Evolutionary conservation across 2,113 vertebrate species (phyloP), one percentile per base, ranked within the genome.

Genomic region (Cyprinodon tularosa): DNA sequence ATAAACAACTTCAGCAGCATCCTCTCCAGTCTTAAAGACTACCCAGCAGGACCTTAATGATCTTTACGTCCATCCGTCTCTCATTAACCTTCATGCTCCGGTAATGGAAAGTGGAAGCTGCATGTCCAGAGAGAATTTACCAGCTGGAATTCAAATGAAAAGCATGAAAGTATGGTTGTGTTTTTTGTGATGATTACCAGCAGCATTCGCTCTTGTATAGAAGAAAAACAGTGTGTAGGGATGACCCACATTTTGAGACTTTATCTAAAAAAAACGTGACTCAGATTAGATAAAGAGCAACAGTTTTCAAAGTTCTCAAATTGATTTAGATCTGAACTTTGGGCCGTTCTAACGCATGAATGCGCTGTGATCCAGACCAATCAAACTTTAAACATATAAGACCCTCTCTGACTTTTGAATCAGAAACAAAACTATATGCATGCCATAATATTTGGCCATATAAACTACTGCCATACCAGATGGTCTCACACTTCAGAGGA

Each of bases 1-100:
- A 74, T 61, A 14, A 73, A 63, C 17, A 17, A 1, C 20, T 72
- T 7, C 20, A 57, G 71, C 81, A 67, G 76, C 63, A 45, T 82
- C 70, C 50, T n/a, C 14, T 40, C 37, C 2, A 36, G 13, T 59
- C 38, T 66, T 40, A 71, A 45, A 70, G 59, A 20, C 11, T 20
- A 57, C 14, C 29, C 50, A 66, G 29, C 60, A 40, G 38, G 29
- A 53, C 48, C 62, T 62, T 69, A 57, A 66, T 62, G 70, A 39
- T 66, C 62, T 72, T 68, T 65, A 15, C 59, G 64, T 15, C 48
- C 40, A 37, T 47, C 62, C 42, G 4, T 20, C 29, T 44, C 4
- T 39, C 47, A 67, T 72, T 70, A 77, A 72, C 57, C 14, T 12
- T 3, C 39, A 47, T 14, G 70, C 10, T n/a, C 68, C 39, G 37